Conservation (phyloP, 1,140 invertebrate species). For the Argopecten irradians region DNA sequence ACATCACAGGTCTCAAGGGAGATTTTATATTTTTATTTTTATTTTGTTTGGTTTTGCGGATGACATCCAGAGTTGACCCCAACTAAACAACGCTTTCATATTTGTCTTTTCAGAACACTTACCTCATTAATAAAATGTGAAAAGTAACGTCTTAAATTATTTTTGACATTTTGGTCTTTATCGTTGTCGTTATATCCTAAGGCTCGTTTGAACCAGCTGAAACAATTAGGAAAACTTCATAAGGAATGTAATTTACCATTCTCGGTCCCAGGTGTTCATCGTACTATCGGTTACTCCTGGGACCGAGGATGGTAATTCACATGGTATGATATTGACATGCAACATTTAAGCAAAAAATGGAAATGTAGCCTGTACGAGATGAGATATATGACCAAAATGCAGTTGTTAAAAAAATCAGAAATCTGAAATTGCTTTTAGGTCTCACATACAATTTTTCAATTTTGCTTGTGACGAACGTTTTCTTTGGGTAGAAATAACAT, state of each 20-base stretch:
- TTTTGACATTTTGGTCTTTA: constrained; percentile 18
- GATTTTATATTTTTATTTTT: too few species aligned
- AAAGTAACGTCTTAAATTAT: constrained; percentile 35
- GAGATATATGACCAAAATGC: too few species aligned
- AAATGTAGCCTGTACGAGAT: too few species aligned
- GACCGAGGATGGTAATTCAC: background rate
- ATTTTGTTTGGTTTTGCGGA: background rate
- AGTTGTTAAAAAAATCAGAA: too few species aligned
- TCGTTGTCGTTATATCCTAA: background rate
- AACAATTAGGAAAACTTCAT: background rate
- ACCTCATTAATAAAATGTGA: constrained; percentile 46
- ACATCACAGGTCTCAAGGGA: background rate
- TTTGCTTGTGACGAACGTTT: too few species aligned
- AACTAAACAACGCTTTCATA: background rate
- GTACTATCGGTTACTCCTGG: background rate
- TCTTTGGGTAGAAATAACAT: too few species aligned
- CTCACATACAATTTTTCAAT: too few species aligned
- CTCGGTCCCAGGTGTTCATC: background rate
- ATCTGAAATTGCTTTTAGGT: too few species aligned
- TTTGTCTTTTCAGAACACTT: background rate
- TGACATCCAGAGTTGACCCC: background rate
- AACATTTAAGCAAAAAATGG: background rate
- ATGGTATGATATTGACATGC: background rate
- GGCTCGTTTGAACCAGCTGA: background rate
- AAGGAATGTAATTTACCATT: background rate